Base-by-base conservation (phyloP, 92 coral and sea anemone species). In the Epizoanthus rinbou region DNA sequence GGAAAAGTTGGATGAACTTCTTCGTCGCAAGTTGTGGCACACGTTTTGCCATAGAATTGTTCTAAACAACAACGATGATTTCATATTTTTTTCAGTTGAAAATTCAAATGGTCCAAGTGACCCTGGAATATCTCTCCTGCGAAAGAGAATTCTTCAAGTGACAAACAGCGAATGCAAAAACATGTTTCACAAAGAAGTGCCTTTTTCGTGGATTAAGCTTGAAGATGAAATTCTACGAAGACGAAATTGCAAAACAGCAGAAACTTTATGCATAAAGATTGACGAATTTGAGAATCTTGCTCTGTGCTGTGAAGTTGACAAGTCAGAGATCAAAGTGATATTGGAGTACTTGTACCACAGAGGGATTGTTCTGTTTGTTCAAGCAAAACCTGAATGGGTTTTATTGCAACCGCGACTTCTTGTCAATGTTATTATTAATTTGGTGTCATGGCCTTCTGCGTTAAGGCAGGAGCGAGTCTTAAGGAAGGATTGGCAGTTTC, bases 171-270 rank as follows among this genome's bases (percentile, higher is more conserved):
- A 28, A 28, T 28, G 31, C 31, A 2, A 28, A 28, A 28, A 28
- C 31, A 28, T 28, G 31, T 28, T 28, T 28, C 31, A 28, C 31
- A 28, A 28, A 28, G 31, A 28, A 28, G 31, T 28, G 31, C 31
- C 31, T 54, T 4, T 79, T 11, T 88, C 91, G 8, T 88, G 91
- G 91, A 85, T 88, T 22, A 85, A 79, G 54, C 68, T 88, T n/a
- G 88, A 88, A 52, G 91, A 88, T 64, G 83, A 75, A 16, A 63
- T 88, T 5, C 72, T 88, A 11, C 59, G 28, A 10, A 62, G 57
- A 22, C 33, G 9, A 17, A 74, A 82, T 45, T 33, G 21, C 11
- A 14, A 53, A 17, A 52, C 57, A 6, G 66, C 35, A 3, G 63
- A 17, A 41, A 76, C 70, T 21, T 57, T 86, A 0, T 52, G 58